These are phyloP conservation scores for Sisor rabdophorus DNA, from an alignment of 2,113 vertebrate species.

Conservation along the genomic window DNA sequence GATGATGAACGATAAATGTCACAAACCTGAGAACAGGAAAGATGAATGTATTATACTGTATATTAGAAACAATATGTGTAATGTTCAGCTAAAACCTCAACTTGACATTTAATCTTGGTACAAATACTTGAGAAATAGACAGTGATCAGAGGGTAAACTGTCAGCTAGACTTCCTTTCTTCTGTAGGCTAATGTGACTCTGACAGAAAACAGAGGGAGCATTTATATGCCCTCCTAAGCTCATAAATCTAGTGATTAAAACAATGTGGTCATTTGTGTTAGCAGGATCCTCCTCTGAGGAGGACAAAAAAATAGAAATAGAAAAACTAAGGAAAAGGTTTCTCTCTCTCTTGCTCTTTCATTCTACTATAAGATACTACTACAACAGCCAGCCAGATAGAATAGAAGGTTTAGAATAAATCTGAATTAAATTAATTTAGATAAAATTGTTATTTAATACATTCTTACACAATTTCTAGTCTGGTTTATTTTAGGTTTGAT, in stretches of 20 bases:
- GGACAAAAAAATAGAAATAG: neutral
- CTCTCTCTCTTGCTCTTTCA: neutral
- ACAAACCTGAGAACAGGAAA: neutral
- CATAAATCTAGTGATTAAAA: conserved; percentile 44
- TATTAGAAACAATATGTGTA: neutral
- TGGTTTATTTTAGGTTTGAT: neutral
- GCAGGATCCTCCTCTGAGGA: conserved; percentile 31
- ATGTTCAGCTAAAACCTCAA: neutral
- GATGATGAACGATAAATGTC: neutral
- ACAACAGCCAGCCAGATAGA: neutral
- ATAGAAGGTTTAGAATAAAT: neutral
- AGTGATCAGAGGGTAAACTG: neutral
- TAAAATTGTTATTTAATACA: neutral
- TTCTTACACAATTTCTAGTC: neutral
- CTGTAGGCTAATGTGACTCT: neutral
- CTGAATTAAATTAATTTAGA: neutral
- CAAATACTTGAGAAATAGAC: neutral
- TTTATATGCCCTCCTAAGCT: conserved; percentile 27
- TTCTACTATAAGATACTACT: neutral
- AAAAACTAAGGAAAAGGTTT: neutral
- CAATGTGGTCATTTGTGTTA: conserved; percentile 40
- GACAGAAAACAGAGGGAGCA: neutral
- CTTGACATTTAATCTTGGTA: neutral
- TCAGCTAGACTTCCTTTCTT: neutral
- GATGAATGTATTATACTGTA: neutral